Evolutionary conservation across 2,797 vertebrate genomes (phyloP).

Genomic region (Anguilla obscura): DNA sequence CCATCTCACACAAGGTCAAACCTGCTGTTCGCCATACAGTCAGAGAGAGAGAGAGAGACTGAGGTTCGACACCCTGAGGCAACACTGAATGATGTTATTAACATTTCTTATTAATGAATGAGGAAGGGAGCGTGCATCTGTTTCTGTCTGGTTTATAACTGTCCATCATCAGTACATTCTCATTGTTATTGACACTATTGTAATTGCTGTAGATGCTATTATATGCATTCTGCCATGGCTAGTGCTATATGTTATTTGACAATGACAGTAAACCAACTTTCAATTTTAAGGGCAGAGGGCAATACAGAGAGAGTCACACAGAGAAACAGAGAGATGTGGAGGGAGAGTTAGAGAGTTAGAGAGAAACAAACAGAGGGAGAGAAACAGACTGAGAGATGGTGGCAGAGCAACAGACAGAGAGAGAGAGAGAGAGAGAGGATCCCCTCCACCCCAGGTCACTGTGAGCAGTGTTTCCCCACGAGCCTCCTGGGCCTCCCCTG

Average conservation of each 20-base stretch:
- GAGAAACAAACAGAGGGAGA: background rate
- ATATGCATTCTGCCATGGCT: background rate
- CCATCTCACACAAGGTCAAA: conserved; percentile 41
- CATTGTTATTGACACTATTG: background rate
- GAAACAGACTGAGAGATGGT: too few relatives aligned
- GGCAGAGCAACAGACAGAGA: background rate
- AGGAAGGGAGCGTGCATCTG: background rate
- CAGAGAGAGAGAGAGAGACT: background rate
- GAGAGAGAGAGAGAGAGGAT: conserved; percentile 14
- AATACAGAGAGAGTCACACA: background rate
- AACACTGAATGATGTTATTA: background rate
- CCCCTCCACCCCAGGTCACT: background rate
- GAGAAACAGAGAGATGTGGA: too few relatives aligned
- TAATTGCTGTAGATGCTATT: background rate
- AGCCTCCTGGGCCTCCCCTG: conserved; percentile 44
- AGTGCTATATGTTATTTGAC: background rate
- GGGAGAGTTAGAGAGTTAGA: background rate
- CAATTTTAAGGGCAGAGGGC: background rate
- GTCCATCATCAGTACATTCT: background rate
- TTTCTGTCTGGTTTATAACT: background rate
- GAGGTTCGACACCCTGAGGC: background rate
- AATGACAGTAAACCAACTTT: background rate
- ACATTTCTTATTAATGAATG: background rate
- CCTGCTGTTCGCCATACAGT: conserved; percentile 47
- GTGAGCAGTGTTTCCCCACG: conserved; percentile 23